Percentiles rank a stretch among this genome's conserved stretches.
phyloP scores from a whole-genome alignment of 2,797 vertebrate genomes.

The Sylvia borin region DNA sequence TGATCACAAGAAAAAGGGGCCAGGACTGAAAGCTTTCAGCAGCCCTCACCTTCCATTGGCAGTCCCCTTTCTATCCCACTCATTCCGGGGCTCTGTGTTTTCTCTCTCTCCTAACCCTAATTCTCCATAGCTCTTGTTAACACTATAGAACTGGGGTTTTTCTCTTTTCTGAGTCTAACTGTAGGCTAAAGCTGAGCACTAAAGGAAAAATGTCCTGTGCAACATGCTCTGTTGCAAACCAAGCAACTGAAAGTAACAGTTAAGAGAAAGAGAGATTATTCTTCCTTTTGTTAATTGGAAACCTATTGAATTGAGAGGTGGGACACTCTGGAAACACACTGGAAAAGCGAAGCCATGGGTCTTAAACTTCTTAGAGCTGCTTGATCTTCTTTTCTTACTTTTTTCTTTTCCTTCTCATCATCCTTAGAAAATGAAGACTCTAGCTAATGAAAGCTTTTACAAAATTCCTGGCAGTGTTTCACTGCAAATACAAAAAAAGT shows the following conservation, averaged over 20 bases:
- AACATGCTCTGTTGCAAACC: not conserved
- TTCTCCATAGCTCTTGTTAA: not conserved
- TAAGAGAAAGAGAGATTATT: not conserved
- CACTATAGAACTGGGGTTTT: not conserved
- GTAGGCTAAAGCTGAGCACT: not conserved
- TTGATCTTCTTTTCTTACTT: not conserved
- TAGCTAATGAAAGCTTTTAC: not conserved
- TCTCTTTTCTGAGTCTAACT: not conserved
- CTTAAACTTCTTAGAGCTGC: not conserved
- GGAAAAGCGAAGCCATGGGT: not conserved
- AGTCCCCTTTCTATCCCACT: not conserved
- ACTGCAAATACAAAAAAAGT: not conserved
- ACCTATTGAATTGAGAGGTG: not conserved
- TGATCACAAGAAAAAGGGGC: not conserved
- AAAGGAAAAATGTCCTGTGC: not conserved
- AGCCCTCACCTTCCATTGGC: not conserved
- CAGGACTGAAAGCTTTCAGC: not conserved
- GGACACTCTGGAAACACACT: not conserved
- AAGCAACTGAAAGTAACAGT: not conserved
- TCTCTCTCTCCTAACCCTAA: not conserved
- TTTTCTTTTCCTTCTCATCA: not conserved
- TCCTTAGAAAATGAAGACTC: not conserved
- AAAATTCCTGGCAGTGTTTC: not conserved
- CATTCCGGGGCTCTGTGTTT: not conserved
- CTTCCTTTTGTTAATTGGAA: not conserved